Base-by-base conservation (phyloP, 2,797 vertebrate species). In the Numenius phaeopus region DNA sequence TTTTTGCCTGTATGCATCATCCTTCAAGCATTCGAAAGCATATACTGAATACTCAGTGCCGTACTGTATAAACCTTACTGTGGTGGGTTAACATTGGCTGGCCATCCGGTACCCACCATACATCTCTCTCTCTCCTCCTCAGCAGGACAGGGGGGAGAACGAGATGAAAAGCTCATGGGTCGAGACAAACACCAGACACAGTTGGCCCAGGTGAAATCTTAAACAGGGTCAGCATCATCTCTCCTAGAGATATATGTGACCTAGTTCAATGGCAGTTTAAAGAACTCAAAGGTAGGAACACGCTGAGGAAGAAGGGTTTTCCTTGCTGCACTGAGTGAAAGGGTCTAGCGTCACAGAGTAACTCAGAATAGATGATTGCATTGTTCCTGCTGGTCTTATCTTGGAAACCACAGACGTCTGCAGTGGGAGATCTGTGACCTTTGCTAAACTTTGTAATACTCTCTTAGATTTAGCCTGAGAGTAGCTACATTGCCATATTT, bases 291-390 rank as follows among this genome's bases (percentile, higher is more conserved):
- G 16, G 29, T 62, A 83, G 27, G 61, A 83, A 44, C 47, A 39
- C 29, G 11, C 29, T 50, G 62, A 78, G 57, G 76, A 69, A 81
- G 76, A 94, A 92, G 88, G 91, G 57, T 72, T 92, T 94, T 91
- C 75, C 89, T 69, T 84, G 59, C 49, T 93, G 83, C 46, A 83
- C 30, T 2, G 5, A 80, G 32, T 77, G 54, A 90, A 91, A 93
- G 66, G 40, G 7, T 79, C 52, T 83, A 40, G 73, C 1, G 4
- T 87, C 64, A 87, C 0, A 3, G 32, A 67, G 52, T 21, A 78
- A 49, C 83, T 95, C 77, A 83, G 66, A 95, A 87, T 61, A 95
- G 81, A 59, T 11, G 21, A 72, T 66, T 69, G 13, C 66, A 64
- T 82, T 83, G 40, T 75, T 94, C 88, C 70, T 5, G 27, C 69